Percentiles rank a stretch among this genome's conserved stretches.
These are phyloP conservation scores for Melieria crassipennis DNA, from an alignment of 2,888 invertebrate species.

Conservation along the genomic window DNA sequence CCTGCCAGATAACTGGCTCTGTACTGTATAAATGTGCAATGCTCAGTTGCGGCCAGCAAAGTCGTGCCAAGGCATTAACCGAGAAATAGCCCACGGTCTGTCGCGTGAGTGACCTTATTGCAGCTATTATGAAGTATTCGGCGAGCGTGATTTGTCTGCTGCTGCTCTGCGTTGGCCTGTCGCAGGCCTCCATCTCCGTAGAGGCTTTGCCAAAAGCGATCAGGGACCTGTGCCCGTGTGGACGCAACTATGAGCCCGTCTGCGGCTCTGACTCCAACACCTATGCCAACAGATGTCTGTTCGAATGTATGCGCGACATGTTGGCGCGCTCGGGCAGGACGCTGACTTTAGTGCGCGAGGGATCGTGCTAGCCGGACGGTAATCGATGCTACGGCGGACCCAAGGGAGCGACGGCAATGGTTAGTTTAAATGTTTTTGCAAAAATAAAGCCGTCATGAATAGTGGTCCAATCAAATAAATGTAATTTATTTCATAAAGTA, in stretches of 20 bases:
- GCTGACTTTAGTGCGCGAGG: conserved; percentile 39
- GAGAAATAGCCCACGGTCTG: no score
- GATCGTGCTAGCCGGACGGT: conserved; percentile 40
- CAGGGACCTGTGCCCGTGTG: conserved; percentile 42
- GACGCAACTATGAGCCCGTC: conserved; percentile 46
- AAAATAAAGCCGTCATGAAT: no score
- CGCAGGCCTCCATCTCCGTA: conserved; percentile 37
- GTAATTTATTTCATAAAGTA: no score
- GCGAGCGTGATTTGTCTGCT: conserved; percentile 2
- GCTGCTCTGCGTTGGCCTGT: conserved; percentile 11
- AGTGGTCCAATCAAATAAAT: no score
- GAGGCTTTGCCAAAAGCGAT: conserved; percentile 5
- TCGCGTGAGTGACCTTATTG: no score
- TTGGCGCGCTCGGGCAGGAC: conserved; percentile 39
- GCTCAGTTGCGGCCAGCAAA: no score
- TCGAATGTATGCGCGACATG: conserved; percentile 47
- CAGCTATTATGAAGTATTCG: conserved; percentile 9
- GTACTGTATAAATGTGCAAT: no score
- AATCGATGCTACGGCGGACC: neutral
- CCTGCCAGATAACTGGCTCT: no score
- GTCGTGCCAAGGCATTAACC: no score
- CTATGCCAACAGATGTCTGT: conserved; percentile 53
- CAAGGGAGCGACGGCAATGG: no score
- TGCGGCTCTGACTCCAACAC: conserved; percentile 48
- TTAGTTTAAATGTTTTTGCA: no score